Base-by-base conservation (phyloP, 2,113 vertebrate genomes). In the Lophotis ruficrista region DNA sequence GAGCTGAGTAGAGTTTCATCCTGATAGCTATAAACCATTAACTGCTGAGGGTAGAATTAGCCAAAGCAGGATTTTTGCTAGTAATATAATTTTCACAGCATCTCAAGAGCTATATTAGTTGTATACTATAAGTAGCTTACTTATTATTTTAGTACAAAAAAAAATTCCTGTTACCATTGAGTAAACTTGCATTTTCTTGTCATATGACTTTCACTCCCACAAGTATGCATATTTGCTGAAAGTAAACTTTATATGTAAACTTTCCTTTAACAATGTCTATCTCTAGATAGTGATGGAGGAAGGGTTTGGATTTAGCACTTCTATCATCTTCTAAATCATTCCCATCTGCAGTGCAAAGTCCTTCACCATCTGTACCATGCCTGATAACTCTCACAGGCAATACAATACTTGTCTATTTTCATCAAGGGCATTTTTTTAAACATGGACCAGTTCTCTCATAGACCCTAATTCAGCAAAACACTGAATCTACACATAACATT, bases 261-360 rank as follows among this genome's bases (percentile, higher is more conserved):
- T 96, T 93, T 75, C 28, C 11, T 64, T 79, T 82, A 87, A 93
- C 90, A 93, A 78, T 82, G 53, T 90, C 57, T 93, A 50, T 91
- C 92, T 78, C 78, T 64, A 89, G 77, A 89, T 47, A 56, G 73
- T 79, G 70, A 87, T 93, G 87, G 84, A 87, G 45, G 56, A 90
- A 91, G 65, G 38, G 18, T 91, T 95, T 96, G 90, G 84, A 91
- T 97, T 97, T 95, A 94, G 57, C 90, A 96, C 78, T 94, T 91
- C 61, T 87, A 93, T 94, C 81, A 94, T 89, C 51, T 92, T 91
- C 91, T 96, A 94, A 96, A 95, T 97, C 87, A 90, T 94, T 93
- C 92, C 87, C 94, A 94, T 93, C 90, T 95, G 95, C 92, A 93
- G 68, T 84, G 69, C 81, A 94, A 96, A 95, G 91, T 95, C 93